These are phyloP conservation scores for Patella depressa DNA, from an alignment of 2,888 invertebrate genomes.

Conservation along the genomic window DNA sequence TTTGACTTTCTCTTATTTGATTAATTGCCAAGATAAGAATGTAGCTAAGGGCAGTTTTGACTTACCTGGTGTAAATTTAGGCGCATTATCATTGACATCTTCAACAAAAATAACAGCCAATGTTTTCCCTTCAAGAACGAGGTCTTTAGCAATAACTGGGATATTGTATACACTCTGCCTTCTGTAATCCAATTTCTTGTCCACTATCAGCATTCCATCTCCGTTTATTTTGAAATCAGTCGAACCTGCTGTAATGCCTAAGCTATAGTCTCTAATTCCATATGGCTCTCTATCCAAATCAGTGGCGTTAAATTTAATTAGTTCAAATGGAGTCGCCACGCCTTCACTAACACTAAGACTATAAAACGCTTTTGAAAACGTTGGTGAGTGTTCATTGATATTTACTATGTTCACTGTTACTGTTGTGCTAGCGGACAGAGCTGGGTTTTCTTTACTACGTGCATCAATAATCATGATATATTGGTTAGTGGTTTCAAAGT, in stretches of 20 bases:
- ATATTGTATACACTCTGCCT: slow-evolving; percentile 84
- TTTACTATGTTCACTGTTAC: slow-evolving; percentile 45
- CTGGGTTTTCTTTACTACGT: slow-evolving; percentile 34
- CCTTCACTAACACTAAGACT: slow-evolving; percentile 41
- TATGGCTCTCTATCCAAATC: slow-evolving; percentile 39
- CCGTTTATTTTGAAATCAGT: slow-evolving; percentile 77
- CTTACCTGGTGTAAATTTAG: slow-evolving; percentile 36
- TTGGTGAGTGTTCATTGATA: slow-evolving; percentile 52
- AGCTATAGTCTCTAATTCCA: not conserved
- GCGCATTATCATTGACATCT: slow-evolving; percentile 52
- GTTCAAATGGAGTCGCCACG: slow-evolving; percentile 16
- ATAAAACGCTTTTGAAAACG: slow-evolving; percentile 36
- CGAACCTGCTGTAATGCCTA: not conserved
- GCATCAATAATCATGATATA: slow-evolving; percentile 42
- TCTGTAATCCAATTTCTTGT: slow-evolving; percentile 89
- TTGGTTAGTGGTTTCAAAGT: slow-evolving; percentile 37
- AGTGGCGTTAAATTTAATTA: slow-evolving; percentile 40
- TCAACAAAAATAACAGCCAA: slow-evolving; percentile 28
- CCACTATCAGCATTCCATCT: slow-evolving; percentile 86
- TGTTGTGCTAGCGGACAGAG: slow-evolving; percentile 36
- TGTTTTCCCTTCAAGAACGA: not conserved
- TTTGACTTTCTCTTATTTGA: too few relatives aligned
- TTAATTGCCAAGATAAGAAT: too few relatives aligned
- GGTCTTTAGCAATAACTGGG: slow-evolving; percentile 75
- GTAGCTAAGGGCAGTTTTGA: not conserved